Conservation (phyloP, 2,797 vertebrate genomes). For the Setipinna tenuifilis region DNA sequence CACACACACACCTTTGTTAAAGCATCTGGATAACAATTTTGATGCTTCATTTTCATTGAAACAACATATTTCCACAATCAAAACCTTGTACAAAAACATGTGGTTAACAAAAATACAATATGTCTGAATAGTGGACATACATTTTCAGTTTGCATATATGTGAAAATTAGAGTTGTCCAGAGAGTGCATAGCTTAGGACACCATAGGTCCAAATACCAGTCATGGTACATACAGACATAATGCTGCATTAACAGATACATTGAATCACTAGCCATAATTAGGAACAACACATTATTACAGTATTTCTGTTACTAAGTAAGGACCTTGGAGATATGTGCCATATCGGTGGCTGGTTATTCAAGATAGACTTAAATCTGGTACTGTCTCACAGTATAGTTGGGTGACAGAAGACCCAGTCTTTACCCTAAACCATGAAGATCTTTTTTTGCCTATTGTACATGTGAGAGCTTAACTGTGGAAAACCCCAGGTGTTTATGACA, state of each 20-base stretch:
- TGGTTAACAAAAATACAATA: neutral
- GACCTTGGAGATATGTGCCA: neutral
- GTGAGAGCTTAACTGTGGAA: neutral
- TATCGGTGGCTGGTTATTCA: neutral
- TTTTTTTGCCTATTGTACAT: neutral
- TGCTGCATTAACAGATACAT: neutral
- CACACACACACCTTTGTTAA: constrained; percentile 52
- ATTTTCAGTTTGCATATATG: neutral
- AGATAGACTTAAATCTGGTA: neutral
- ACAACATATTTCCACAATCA: neutral
- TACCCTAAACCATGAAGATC: neutral
- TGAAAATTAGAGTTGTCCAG: neutral
- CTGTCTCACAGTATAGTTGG: neutral
- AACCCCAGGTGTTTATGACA: neutral
- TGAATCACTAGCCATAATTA: neutral
- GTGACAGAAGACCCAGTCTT: neutral
- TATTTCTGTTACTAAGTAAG: neutral
- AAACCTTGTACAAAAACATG: neutral
- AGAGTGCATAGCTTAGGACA: neutral
- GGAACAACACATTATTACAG: neutral
- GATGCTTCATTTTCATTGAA: too few relatives aligned
- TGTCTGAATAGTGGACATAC: neutral
- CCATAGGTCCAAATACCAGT: neutral
- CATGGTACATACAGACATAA: neutral
- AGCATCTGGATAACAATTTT: too few relatives aligned